Evolutionary conservation across 2,113 vertebrate genomes (phyloP).

Genomic region (Spea multiplicata): DNA sequence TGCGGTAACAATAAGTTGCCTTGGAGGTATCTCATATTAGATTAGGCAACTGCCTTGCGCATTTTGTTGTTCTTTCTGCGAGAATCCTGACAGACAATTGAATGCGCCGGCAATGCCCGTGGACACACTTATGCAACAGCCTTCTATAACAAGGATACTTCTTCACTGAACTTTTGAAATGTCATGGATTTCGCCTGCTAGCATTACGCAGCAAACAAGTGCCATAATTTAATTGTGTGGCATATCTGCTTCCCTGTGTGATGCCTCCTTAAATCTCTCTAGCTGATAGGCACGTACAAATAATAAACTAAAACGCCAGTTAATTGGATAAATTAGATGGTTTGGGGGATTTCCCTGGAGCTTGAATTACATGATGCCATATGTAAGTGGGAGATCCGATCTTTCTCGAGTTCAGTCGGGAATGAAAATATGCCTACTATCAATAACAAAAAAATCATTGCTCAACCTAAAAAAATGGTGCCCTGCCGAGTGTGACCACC

Average conservation of each 20-base stretch:
- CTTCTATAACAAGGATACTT: background rate
- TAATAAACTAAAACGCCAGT: too few relatives aligned
- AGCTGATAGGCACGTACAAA: too few relatives aligned
- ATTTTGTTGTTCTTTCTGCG: background rate
- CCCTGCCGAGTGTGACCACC: slow-evolving; percentile 64
- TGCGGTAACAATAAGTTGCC: background rate
- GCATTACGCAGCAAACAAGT: background rate
- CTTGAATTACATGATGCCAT: too few relatives aligned
- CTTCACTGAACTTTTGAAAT: background rate
- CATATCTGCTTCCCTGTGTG: too few relatives aligned
- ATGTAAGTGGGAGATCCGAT: too few relatives aligned
- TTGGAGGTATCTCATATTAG: slow-evolving; percentile 4
- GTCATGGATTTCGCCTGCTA: background rate
- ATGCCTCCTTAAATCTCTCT: too few relatives aligned
- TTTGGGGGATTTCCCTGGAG: too few relatives aligned
- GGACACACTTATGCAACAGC: slow-evolving; percentile 7
- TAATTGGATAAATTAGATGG: too few relatives aligned
- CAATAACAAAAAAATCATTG: slow-evolving; percentile 33
- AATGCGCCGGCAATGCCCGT: background rate
- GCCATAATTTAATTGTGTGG: background rate
- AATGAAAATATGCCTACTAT: slow-evolving; percentile 9
- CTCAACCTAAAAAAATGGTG: slow-evolving; percentile 51
- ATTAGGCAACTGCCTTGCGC: background rate
- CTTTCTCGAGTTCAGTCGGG: background rate
- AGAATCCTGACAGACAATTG: background rate